These are phyloP conservation scores for Centruroides sculpturatus DNA, from an alignment of 1,140 invertebrate species.

Conservation along the genomic window DNA sequence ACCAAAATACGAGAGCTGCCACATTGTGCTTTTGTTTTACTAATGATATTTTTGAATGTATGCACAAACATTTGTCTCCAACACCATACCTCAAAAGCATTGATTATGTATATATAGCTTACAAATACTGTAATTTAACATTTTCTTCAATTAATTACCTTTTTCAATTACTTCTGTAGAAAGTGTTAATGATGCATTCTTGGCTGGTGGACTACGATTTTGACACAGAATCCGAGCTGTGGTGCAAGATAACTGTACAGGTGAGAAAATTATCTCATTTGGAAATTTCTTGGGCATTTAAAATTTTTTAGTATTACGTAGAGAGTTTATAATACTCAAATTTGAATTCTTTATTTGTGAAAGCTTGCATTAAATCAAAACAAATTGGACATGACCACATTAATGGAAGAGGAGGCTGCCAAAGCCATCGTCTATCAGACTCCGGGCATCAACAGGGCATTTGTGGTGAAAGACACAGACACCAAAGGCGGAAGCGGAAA, in stretches of 20 bases:
- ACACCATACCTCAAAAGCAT: no score
- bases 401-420: conserved; percentile 55
- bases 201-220: conserved; percentile 53
- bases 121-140: no score
- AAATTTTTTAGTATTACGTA: conserved; percentile 1
- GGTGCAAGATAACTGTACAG: conserved; percentile 54
- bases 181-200: conserved; percentile 14
- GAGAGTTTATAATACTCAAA: background rate
- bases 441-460: conserved; percentile 15
- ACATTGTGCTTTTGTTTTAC: no score
- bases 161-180: conserved; percentile 4
- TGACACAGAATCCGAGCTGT: conserved; percentile 51
- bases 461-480: conserved; percentile 17
- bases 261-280: conserved; percentile 27
- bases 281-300: background rate
- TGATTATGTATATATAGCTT: no score
- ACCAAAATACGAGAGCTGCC: no score
- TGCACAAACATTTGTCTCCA: no score
- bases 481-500: conserved; percentile 9
- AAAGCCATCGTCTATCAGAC: conserved; percentile 33
- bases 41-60: no score
- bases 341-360: no score
- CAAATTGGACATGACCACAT: conserved; percentile 55
- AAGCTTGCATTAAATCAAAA: conserved; percentile 38
- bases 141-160: no score